Evolutionary conservation across 2,888 invertebrate genomes (phyloP).

Genomic region (Petrolisthes manimaculis): DNA sequence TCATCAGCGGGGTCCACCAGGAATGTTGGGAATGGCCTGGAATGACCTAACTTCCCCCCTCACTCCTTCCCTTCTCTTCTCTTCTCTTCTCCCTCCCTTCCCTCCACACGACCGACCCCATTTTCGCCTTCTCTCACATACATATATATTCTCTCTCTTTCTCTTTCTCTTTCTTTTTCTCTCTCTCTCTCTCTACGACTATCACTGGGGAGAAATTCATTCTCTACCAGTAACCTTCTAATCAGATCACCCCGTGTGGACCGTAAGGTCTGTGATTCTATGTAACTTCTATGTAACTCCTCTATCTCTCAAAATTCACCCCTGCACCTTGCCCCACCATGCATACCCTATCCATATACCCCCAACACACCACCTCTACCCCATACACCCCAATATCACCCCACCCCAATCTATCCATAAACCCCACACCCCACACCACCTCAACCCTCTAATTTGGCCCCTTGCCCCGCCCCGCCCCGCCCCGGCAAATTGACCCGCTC

Average conservation of each 20-base stretch:
- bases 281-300: no score
- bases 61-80: constrained; percentile 4
- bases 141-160: background rate
- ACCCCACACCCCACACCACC: background rate
- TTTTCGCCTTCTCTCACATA: background rate
- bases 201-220: no score
- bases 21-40: constrained; percentile 44
- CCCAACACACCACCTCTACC: background rate
- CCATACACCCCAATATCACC: background rate
- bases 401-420: background rate
- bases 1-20: constrained; percentile 33
- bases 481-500: constrained; percentile 16
- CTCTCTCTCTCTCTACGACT: background rate
- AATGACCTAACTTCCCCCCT: constrained; percentile 51
- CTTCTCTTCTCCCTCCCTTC: background rate
- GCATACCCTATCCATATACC: no score
- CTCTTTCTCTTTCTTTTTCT: background rate
- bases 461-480: background rate
- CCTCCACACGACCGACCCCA: background rate
- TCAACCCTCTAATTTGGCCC: background rate
- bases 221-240: no score
- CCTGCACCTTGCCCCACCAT: background rate
- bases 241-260: no score
- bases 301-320: background rate
- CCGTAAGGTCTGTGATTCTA: no score